phyloP scores from a whole-genome alignment of 2,888 invertebrate genomes.

The Tetrapedia diversipes region DNA sequence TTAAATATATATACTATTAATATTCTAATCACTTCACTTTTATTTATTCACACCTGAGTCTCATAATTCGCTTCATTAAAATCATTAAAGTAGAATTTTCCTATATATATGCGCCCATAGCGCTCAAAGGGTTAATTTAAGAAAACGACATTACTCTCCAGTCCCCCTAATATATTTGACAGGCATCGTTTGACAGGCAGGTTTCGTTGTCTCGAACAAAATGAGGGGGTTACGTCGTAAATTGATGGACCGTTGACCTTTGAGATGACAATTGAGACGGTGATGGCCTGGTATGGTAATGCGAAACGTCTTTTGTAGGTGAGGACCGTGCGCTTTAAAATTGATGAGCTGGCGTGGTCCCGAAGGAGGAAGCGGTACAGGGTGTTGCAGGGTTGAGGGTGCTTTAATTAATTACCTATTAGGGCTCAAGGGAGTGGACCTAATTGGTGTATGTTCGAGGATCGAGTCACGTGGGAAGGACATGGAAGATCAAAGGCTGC shows the following conservation, averaged over 20 bases:
- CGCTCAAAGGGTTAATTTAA: too few relatives aligned
- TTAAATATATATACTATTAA: too few relatives aligned
- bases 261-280: neutral
- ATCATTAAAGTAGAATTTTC: too few relatives aligned
- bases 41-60: too few relatives aligned
- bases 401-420: slow-evolving; percentile 4
- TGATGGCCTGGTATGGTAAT: neutral
- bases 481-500: neutral
- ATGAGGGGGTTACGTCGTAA: neutral
- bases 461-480: neutral
- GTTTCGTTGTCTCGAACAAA: neutral
- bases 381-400: slow-evolving; percentile 5
- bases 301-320: neutral
- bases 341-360: neutral
- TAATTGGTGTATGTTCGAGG: neutral
- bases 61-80: too few relatives aligned
- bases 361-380: too few relatives aligned
- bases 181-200: neutral
- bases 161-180: too few relatives aligned
- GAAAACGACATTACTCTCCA: too few relatives aligned
- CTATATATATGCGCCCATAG: too few relatives aligned
- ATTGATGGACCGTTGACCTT: slow-evolving; percentile 8
- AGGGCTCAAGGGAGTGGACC: neutral
- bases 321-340: neutral
- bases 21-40: too few relatives aligned